Evolutionary conservation across 2,797 vertebrate genomes (phyloP).

Genomic region (Taenioides sp.): DNA sequence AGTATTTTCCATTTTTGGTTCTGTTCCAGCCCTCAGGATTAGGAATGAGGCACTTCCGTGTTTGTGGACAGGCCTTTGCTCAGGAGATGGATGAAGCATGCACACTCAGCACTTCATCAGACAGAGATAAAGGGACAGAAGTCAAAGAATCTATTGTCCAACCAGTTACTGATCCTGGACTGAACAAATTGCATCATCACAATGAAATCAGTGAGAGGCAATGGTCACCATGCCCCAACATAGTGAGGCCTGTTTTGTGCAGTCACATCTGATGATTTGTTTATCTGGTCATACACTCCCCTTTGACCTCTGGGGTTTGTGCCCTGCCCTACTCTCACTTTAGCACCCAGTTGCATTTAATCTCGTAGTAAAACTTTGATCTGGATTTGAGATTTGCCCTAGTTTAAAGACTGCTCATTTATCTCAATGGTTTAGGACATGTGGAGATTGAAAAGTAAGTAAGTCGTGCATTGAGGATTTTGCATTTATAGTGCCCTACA

Average conservation of each 20-base stretch:
- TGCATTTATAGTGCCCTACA: neutral
- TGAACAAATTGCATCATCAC: constrained; percentile 24
- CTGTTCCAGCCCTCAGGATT: neutral
- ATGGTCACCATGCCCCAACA: neutral
- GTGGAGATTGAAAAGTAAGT: neutral
- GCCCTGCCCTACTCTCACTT: neutral
- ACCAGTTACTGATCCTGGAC: constrained; percentile 20
- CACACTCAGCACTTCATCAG: constrained; percentile 31
- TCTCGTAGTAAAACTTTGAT: neutral
- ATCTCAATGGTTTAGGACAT: neutral
- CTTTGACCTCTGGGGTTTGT: constrained; percentile 1
- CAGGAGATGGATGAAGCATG: constrained; percentile 26
- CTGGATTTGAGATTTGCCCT: constrained; percentile 5
- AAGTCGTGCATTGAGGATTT: neutral
- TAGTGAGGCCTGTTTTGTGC: neutral
- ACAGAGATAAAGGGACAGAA: constrained; percentile 25
- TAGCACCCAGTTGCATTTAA: constrained; percentile 6
- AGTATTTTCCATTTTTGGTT: neutral
- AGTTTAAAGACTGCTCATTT: neutral
- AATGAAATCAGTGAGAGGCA: neutral
- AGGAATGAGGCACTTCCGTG: constrained; percentile 17
- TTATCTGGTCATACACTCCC: neutral
- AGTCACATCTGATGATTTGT: neutral
- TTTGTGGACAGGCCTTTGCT: constrained; percentile 28
- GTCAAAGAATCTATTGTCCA: constrained; percentile 25